These are phyloP conservation scores for Agonopterix subpropinquella DNA, from an alignment of 2,888 invertebrate genomes.

Conservation along the genomic window DNA sequence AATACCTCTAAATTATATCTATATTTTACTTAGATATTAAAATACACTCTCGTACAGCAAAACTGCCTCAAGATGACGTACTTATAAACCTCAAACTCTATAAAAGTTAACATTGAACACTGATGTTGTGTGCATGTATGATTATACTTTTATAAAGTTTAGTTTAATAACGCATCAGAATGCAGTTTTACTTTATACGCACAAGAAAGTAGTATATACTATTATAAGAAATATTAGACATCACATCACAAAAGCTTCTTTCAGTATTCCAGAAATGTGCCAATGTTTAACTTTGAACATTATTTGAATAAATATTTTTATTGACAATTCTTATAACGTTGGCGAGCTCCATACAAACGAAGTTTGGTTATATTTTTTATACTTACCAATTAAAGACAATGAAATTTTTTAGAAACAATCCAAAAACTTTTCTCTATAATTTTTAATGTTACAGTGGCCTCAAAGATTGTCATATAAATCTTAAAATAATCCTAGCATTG, in stretches of 20 bases:
- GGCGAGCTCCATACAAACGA: too few species aligned
- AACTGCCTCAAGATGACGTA: not conserved
- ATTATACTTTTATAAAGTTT: too few species aligned
- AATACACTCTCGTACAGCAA: conserved; percentile 5
- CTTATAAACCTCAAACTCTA: not conserved
- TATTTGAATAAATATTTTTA: not conserved
- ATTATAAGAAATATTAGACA: conserved; percentile 52
- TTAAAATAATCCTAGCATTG: too few species aligned
- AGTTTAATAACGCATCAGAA: not conserved
- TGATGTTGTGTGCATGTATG: too few species aligned
- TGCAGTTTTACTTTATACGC: not conserved
- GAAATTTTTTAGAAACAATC: too few species aligned
- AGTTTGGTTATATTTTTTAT: too few species aligned
- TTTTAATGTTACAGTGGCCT: too few species aligned
- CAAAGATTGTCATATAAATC: too few species aligned
- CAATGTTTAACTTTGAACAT: conserved; percentile 19
- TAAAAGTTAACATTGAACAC: not conserved
- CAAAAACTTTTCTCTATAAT: too few species aligned
- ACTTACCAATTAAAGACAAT: too few species aligned
- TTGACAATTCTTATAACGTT: not conserved
- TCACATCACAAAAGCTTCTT: conserved; percentile 73
- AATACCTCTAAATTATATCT: not conserved
- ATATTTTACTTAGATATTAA: conserved; percentile 27
- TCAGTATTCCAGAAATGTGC: conserved; percentile 55
- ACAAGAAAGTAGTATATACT: conserved; percentile 21